Conservation (phyloP, 2,888 invertebrate genomes). For the Amphipyra tragopoginis region DNA sequence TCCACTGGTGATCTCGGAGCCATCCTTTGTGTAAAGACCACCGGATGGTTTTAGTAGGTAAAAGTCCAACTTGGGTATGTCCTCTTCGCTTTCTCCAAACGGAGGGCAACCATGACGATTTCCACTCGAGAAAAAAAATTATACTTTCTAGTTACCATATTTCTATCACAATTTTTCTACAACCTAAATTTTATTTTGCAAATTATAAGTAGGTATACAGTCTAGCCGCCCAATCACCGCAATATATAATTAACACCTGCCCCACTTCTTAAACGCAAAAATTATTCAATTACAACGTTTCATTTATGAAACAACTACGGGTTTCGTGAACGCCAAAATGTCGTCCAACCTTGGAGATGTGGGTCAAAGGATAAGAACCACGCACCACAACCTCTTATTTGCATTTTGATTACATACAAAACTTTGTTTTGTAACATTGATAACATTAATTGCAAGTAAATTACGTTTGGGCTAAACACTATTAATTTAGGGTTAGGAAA, state of each 20-base stretch:
- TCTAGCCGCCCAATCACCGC: constrained; percentile 36
- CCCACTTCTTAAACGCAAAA: constrained; percentile 44
- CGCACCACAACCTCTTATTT: constrained; percentile 78
- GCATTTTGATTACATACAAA: constrained; percentile 84
- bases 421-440: constrained; percentile 72
- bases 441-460: constrained; percentile 82
- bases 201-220: constrained; percentile 14
- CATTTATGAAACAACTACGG: constrained; percentile 54
- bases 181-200: background rate
- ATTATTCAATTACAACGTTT: constrained; percentile 50
- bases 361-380: constrained; percentile 85
- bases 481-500: constrained; percentile 63
- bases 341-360: constrained; percentile 86
- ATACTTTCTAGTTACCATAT: too few relatives aligned
- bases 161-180: background rate
- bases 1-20: too few relatives aligned
- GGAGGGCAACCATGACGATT: too few relatives aligned
- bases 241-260: constrained; percentile 43
- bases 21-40: too few relatives aligned
- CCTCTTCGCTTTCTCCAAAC: too few relatives aligned
- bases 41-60: too few relatives aligned
- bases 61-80: too few relatives aligned
- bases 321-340: constrained; percentile 63
- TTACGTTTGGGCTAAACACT: constrained; percentile 68
- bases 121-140: too few relatives aligned